phyloP scores from a whole-genome alignment of 2,888 invertebrate genomes.

The Andrena dorsata region DNA sequence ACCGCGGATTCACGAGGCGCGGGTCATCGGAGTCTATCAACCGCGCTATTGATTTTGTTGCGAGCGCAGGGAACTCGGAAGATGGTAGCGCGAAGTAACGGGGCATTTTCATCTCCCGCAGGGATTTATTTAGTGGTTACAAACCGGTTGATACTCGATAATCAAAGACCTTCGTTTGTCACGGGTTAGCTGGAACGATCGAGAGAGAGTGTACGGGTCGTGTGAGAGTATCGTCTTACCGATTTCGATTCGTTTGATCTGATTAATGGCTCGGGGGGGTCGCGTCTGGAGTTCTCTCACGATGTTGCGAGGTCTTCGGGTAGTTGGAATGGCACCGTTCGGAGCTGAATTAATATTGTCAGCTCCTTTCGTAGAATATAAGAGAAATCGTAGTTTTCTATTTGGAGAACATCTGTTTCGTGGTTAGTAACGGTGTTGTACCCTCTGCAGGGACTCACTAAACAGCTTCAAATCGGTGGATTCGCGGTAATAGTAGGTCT shows the following conservation, averaged over 20 bases:
- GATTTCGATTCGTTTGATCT: neutral
- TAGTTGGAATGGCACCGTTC: too few relatives aligned
- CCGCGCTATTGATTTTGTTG: slow-evolving; percentile 32
- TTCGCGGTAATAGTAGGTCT: slow-evolving; percentile 18
- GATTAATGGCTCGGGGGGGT: too few relatives aligned
- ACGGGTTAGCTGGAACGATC: slow-evolving; percentile 22
- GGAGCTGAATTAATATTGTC: too few relatives aligned
- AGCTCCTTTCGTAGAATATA: too few relatives aligned
- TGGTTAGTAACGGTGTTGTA: neutral
- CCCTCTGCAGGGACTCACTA: neutral
- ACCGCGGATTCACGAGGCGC: slow-evolving; percentile 7
- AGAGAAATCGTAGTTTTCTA: too few relatives aligned
- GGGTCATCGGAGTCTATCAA: neutral
- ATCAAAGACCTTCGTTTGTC: slow-evolving; percentile 36
- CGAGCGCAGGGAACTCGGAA: neutral
- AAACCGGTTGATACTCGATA: slow-evolving; percentile 17
- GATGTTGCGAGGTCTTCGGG: too few relatives aligned
- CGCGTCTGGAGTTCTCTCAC: too few relatives aligned
- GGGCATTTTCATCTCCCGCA: slow-evolving; percentile 39
- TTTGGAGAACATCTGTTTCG: too few relatives aligned
- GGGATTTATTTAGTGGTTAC: slow-evolving; percentile 28
- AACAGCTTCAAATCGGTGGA: neutral
- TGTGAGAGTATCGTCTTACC: neutral
- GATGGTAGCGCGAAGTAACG: slow-evolving; percentile 55
- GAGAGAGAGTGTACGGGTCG: neutral